Conservation (phyloP, 2,113 vertebrate species). For the Cacatua alba region DNA sequence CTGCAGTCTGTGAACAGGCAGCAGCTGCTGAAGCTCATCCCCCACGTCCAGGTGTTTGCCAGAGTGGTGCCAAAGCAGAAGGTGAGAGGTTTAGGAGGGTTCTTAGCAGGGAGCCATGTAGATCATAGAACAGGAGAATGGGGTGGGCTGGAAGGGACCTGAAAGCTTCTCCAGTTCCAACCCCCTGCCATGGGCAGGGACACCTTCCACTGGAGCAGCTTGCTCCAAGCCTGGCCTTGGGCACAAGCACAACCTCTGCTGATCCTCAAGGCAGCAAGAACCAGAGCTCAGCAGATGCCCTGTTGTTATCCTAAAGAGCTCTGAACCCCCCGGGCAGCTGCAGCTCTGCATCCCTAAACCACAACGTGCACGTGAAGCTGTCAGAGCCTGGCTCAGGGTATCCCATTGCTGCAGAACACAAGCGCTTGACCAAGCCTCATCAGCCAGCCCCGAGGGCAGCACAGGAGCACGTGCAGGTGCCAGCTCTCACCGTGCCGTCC, state of each 20-base stretch:
- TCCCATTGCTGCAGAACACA: not conserved
- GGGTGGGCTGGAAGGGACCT: not conserved
- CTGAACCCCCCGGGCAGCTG: rapidly evolving
- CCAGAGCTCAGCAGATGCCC: not conserved
- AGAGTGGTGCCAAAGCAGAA: conserved; percentile 83
- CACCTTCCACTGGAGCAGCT: not conserved
- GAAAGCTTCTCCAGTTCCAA: not conserved
- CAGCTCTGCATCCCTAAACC: not conserved
- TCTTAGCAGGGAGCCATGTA: not conserved
- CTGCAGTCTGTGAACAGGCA: conserved; percentile 60
- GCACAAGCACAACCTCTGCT: not conserved
- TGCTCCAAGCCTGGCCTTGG: too few relatives aligned
- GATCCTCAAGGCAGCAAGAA: not conserved
- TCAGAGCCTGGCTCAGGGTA: not conserved
- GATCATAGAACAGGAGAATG: not conserved
- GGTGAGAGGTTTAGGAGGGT: conserved; percentile 37
- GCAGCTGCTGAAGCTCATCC: conserved; percentile 72
- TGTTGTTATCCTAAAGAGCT: rapidly evolving
- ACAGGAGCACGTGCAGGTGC: rapidly evolving
- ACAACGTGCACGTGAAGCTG: not conserved
- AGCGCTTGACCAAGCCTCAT: rapidly evolving
- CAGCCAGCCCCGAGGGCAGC: rapidly evolving
- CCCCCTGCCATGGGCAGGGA: not conserved
- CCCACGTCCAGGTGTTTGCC: conserved; percentile 79
- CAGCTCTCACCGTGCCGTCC: rapidly evolving